phyloP scores from a whole-genome alignment of 2,888 invertebrate genomes.

The Epinotia nisella region DNA sequence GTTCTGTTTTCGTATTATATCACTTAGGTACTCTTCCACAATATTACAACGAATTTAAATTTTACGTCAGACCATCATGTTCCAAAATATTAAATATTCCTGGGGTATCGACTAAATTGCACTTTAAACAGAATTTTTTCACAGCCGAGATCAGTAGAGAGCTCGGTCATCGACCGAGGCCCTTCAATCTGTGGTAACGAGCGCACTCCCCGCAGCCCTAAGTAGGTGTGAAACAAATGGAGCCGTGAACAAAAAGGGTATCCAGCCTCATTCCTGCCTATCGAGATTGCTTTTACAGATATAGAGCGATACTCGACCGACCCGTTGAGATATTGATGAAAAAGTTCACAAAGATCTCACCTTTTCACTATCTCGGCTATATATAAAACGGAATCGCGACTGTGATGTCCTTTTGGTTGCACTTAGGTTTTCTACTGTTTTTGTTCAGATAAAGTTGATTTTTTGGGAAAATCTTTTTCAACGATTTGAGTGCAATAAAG shows the following conservation, averaged over 20 bases:
- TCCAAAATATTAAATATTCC: background rate
- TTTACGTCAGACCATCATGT: background rate
- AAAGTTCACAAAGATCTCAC: constrained; percentile 44
- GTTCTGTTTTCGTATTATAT: too few species aligned
- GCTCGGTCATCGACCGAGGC: constrained; percentile 74
- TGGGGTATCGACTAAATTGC: constrained; percentile 5
- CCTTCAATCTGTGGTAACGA: constrained; percentile 80
- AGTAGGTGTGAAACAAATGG: constrained; percentile 79
- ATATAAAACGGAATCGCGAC: constrained; percentile 41
- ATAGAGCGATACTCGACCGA: constrained; percentile 47
- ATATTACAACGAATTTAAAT: background rate
- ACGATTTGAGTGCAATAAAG: background rate
- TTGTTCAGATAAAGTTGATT: constrained; percentile 18
- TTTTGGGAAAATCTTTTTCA: constrained; percentile 7
- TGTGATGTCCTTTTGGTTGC: constrained; percentile 39
- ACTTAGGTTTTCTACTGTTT: constrained; percentile 24
- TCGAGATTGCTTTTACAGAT: constrained; percentile 54
- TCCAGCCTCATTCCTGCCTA: constrained; percentile 45
- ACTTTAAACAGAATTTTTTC: constrained; percentile 22
- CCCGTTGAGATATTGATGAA: constrained; percentile 44
- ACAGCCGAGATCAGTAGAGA: constrained; percentile 60
- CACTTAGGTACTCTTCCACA: background rate
- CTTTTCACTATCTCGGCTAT: constrained; percentile 39
- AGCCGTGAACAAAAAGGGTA: constrained; percentile 67
- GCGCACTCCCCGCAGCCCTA: constrained; percentile 66